These are phyloP conservation scores for Trichomalopsis sarcophagae DNA, from an alignment of 1,140 invertebrate genomes.

Conservation along the genomic window DNA sequence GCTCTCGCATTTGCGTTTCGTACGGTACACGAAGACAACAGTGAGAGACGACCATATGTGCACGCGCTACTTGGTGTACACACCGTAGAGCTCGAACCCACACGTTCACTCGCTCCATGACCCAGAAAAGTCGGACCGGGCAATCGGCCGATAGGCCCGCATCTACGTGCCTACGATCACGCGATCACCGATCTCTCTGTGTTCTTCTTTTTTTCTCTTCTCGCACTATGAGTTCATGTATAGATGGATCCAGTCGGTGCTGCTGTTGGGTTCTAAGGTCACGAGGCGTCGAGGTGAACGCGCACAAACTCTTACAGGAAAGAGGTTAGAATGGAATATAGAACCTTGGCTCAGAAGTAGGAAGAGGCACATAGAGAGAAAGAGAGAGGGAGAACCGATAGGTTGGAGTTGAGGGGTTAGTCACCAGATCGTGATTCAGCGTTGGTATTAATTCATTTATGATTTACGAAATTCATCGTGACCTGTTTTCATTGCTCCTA, in stretches of 20 bases:
- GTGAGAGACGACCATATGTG: background rate
- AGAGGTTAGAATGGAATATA: background rate
- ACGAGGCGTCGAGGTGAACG: background rate
- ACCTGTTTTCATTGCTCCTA: background rate
- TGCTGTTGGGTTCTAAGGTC: background rate
- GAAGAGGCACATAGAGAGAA: background rate
- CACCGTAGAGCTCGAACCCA: background rate
- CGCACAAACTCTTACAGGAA: background rate
- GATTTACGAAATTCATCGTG: background rate
- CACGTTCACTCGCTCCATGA: background rate
- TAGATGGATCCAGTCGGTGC: background rate
- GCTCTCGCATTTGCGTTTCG: background rate
- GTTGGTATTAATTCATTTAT: background rate
- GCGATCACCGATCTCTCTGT: background rate
- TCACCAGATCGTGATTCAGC: background rate
- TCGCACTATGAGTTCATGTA: background rate
- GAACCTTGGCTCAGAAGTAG: background rate
- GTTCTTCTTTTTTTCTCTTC: background rate
- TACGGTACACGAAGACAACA: background rate
- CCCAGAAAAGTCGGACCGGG: background rate
- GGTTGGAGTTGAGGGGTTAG: background rate
- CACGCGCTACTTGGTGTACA: background rate
- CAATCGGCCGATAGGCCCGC: constrained; percentile 14
- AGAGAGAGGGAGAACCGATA: background rate
- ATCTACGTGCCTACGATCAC: constrained; percentile 1